Evolutionary conservation across 2,888 invertebrate genomes (phyloP).

Genomic region (Monoplex corrugatus): DNA sequence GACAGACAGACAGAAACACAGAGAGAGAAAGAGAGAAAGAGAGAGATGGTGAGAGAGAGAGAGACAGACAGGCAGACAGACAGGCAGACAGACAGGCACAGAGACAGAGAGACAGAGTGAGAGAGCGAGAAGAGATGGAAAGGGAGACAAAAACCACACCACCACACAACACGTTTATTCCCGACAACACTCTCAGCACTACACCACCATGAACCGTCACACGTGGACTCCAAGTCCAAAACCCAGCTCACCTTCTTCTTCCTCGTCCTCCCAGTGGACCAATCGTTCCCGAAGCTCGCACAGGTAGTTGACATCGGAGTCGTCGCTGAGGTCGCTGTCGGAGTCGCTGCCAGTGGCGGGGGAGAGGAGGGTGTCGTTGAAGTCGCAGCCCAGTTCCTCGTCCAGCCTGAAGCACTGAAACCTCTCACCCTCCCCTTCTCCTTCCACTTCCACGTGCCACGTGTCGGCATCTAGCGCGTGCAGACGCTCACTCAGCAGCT

Average conservation of each 20-base stretch:
- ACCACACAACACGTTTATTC: too few species aligned
- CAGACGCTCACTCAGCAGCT: conserved; percentile 68
- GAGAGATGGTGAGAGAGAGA: neutral
- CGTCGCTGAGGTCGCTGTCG: conserved; percentile 58
- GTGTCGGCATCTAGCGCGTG: conserved; percentile 66
- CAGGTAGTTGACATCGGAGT: conserved; percentile 55
- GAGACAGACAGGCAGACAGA: neutral
- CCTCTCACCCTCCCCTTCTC: conserved; percentile 35
- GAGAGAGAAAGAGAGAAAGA: too few species aligned
- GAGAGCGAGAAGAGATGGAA: neutral
- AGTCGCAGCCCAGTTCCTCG: conserved; percentile 43
- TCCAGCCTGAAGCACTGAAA: conserved; percentile 47
- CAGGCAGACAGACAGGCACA: neutral
- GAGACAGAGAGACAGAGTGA: neutral
- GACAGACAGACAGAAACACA: too few species aligned
- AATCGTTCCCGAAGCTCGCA: neutral
- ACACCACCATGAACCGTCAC: neutral
- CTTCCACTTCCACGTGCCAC: neutral
- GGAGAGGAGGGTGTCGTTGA: conserved; percentile 48
- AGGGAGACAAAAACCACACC: neutral
- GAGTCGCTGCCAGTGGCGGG: conserved; percentile 51
- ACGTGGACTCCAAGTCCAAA: neutral
- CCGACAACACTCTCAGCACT: too few species aligned
- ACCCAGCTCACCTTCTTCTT: neutral
- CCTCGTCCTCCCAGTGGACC: conserved; percentile 7